phyloP scores from a whole-genome alignment of 2,113 vertebrate genomes.

The Pandion haliaetus region DNA sequence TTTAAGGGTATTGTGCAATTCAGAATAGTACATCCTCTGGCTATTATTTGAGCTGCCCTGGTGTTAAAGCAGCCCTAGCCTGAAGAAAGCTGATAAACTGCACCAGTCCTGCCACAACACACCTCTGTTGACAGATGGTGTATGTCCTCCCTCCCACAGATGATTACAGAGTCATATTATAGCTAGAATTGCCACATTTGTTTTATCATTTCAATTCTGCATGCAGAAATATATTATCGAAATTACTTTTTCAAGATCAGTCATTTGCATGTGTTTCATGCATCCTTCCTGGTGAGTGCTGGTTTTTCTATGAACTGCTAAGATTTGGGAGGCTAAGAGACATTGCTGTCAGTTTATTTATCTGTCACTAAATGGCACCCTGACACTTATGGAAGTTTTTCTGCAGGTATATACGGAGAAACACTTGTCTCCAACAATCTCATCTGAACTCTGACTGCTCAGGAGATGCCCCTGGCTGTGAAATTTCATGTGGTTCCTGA shows the following conservation, averaged over 20 bases:
- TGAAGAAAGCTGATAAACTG: neutral
- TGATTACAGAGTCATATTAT: neutral
- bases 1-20: neutral
- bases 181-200: neutral
- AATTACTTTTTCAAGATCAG: neutral
- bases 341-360: neutral
- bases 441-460: neutral
- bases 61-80: neutral
- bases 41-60: neutral
- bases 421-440: neutral
- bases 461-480: neutral
- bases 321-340: neutral
- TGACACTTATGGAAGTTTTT: neutral
- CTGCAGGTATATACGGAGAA: neutral
- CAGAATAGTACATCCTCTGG: neutral
- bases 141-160: neutral
- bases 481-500: accelerated
- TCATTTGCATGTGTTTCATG: neutral
- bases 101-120: neutral
- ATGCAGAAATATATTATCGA: neutral
- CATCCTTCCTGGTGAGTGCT: neutral
- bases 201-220: neutral
- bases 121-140: neutral
- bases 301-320: neutral
- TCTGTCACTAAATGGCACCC: neutral